Percentiles rank a stretch among this genome's conserved stretches.
Evolutionary conservation across 64 coral and sea anemone genomes (phyloP).

Genomic region (Montipora foliosa): DNA sequence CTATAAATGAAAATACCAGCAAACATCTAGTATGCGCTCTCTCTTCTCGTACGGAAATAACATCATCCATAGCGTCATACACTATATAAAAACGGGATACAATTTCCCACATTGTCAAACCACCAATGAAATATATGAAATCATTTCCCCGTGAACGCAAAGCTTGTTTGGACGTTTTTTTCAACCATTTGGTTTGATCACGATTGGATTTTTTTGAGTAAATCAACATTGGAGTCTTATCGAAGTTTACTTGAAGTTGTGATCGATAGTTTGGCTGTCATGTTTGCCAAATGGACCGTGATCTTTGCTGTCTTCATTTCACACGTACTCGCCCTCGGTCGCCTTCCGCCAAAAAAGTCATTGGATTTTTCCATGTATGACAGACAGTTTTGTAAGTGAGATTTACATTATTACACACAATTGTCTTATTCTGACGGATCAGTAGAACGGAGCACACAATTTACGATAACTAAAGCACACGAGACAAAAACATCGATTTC

Average conservation of each 20-base stretch:
- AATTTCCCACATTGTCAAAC: conserved; percentile 12
- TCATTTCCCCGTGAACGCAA: not conserved
- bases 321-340: not conserved
- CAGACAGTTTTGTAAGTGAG: conserved; percentile 79
- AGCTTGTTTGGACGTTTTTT: not conserved
- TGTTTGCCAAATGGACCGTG: conserved; percentile 1
- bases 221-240: not conserved
- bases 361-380: conserved; percentile 75
- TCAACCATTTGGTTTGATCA: not conserved
- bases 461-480: not conserved
- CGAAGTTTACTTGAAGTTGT: not conserved
- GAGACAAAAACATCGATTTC: not conserved
- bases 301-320: not conserved
- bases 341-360: conserved; percentile 15
- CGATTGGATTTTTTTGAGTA: not conserved
- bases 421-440: not conserved
- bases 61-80: conserved; percentile 42
- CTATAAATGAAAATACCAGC: not conserved
- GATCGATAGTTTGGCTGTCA: not conserved
- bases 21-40: not conserved
- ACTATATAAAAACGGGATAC: conserved; percentile 6
- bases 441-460: too few relatives aligned
- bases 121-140: not conserved
- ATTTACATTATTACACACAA: not conserved
- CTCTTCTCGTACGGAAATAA: not conserved